These are phyloP conservation scores for Meriones psammophilus DNA, from an alignment of 2,797 vertebrate genomes.

Conservation along the genomic window DNA sequence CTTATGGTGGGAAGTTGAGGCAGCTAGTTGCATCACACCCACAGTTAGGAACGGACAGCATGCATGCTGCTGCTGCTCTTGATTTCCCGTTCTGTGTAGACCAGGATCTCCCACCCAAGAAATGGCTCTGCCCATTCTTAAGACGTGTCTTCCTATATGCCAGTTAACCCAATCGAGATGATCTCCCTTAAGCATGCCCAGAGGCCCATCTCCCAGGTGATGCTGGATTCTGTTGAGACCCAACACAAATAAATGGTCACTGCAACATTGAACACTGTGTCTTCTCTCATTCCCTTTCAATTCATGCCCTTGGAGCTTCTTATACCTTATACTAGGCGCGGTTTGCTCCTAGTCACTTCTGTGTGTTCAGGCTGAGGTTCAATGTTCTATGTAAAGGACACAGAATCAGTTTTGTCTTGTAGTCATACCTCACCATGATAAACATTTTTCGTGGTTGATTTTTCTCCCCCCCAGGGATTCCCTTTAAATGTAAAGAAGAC, in stretches of 20 bases:
- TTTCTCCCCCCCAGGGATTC: slow-evolving; percentile 51
- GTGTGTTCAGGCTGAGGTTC: neutral
- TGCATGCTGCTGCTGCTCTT: neutral
- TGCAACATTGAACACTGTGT: neutral
- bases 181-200: neutral
- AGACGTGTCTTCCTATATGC: neutral
- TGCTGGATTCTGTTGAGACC: neutral
- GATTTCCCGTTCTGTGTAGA: neutral
- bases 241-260: neutral
- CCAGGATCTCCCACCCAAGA: neutral
- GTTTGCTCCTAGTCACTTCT: neutral
- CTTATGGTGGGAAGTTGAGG: neutral
- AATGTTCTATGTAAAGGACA: neutral
- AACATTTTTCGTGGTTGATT: neutral
- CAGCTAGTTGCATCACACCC: neutral
- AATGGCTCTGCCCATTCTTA: neutral
- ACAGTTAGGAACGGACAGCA: neutral
- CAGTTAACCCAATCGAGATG: neutral
- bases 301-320: neutral
- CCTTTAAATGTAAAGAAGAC: slow-evolving; percentile 78
- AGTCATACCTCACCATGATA: neutral
- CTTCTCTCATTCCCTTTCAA: neutral
- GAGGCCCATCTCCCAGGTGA: no score
- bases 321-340: no score
- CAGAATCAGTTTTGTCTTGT: neutral